These are phyloP conservation scores for Ceramica pisi DNA, from an alignment of 2,888 invertebrate genomes.

Conservation along the genomic window DNA sequence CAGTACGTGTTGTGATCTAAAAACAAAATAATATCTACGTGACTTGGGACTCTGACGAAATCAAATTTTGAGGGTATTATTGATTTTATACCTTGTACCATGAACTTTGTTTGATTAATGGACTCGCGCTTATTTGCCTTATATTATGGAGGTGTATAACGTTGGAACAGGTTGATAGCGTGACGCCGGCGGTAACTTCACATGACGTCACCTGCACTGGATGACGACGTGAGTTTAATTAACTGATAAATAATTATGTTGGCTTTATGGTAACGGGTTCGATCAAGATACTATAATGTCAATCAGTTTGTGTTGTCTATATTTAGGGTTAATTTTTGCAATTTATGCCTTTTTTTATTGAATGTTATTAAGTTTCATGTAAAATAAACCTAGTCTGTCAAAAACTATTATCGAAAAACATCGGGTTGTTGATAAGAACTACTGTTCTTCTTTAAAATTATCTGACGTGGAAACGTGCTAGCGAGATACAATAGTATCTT, in stretches of 20 bases:
- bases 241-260: conserved; percentile 12
- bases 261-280: background rate
- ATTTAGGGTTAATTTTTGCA: no score
- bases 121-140: conserved; percentile 1
- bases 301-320: background rate
- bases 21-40: conserved; percentile 29
- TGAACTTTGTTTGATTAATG: conserved; percentile 27
- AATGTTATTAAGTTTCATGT: no score
- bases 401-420: no score
- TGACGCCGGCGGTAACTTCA: background rate
- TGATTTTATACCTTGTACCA: conserved; percentile 24
- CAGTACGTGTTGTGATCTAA: background rate
- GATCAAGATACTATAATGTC: background rate
- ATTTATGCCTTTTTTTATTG: no score
- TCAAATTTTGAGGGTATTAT: conserved; percentile 14
- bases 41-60: conserved; percentile 14
- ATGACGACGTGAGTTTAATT: conserved; percentile 26
- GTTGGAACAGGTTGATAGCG: conserved; percentile 10
- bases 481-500: no score
- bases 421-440: no score
- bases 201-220: conserved; percentile 29
- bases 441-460: no score
- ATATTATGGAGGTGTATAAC: background rate
- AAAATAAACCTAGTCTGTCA: no score
- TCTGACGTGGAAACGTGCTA: no score